A percentile compares a stretch with the other conserved stretches of the same genome.
These are phyloP conservation scores for Sinosuthora webbiana DNA, from an alignment of 2,113 vertebrate species.

Conservation along the genomic window DNA sequence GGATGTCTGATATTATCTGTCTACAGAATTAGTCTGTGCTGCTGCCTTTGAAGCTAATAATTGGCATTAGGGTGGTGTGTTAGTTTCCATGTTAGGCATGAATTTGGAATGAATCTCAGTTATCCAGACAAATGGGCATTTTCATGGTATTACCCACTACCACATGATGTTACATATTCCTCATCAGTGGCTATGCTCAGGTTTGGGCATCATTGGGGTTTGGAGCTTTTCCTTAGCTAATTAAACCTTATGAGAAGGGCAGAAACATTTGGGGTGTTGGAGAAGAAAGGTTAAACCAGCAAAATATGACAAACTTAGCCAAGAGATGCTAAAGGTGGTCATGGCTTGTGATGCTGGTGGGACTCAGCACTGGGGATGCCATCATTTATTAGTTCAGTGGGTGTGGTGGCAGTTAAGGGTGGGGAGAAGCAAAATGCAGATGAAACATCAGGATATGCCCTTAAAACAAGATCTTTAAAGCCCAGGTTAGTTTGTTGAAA, in stretches of 20 bases:
- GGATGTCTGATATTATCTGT: slow-evolving; percentile 62
- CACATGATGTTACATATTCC: not conserved
- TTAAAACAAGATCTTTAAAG: not conserved
- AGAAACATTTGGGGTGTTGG: slow-evolving; percentile 27
- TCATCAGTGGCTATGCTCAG: slow-evolving; percentile 21
- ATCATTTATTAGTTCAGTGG: not conserved
- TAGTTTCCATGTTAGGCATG: slow-evolving; percentile 38
- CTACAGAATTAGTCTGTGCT: slow-evolving; percentile 34
- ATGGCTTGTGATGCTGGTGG: not conserved
- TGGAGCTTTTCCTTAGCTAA: slow-evolving; percentile 44
- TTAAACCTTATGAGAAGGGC: slow-evolving; percentile 44
- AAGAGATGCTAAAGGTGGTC: not conserved
- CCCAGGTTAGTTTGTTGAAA: not conserved
- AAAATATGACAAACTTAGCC: not conserved
- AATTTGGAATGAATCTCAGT: slow-evolving; percentile 35
- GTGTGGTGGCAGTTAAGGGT: not conserved
- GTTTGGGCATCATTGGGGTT: slow-evolving; percentile 47
- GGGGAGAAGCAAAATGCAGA: not conserved
- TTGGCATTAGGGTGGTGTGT: slow-evolving; percentile 34
- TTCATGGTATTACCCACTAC: slow-evolving; percentile 30
- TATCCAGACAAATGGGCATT: slow-evolving; percentile 57
- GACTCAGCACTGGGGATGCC: not conserved
- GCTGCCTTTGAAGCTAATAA: slow-evolving; percentile 57
- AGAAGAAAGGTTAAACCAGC: slow-evolving; percentile 39
- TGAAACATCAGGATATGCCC: not conserved